Evolutionary conservation across 2,888 invertebrate species (phyloP), one percentile per base, ranked within the genome.

Genomic region (Athalia cordata): DNA sequence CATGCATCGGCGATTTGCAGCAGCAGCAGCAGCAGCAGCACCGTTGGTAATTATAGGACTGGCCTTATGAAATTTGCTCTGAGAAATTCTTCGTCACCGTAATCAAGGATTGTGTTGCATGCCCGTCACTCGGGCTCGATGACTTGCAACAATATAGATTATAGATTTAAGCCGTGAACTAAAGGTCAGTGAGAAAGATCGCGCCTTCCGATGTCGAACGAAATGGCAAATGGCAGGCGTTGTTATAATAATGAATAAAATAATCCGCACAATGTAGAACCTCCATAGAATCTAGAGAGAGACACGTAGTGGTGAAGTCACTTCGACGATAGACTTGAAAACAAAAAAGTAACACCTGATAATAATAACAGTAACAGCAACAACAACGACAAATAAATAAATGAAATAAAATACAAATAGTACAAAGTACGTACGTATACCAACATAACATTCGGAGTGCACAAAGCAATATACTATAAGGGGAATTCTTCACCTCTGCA

Each of bases 81-180:
- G 8, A 72, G 13, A 43, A 47, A 72, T 68, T 68, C 29, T 5
- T 52, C 13, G 70, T 70, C 57, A 70, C 59, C 29, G 45, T 47
- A 47, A 72, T 72, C 59, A 59, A 57, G 72, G 59, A 50, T 29
- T 45, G 6, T 67, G n/a, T 72, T 13, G 45, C 47, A n/a, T 47
- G 57, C 47, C 59, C 47, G 11, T 72, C 52, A n/a, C 55, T 29
- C 55, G 9, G 11, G 72, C 59, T 59, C 57, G 47, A 59, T 72
- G 72, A 57, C 72, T 72, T 72, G 72, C 72, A 59, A 59, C 15
- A 72, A 72, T 72, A 72, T 72, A 72, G 72, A 59, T 57, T 72
- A 72, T 59, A 72, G 72, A 72, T 72, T 72, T 43, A 47, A 72
- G 45, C 57, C 72, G 52, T 4, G 43, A 13, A 9, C 29, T 59